Conservation (phyloP, 2,113 vertebrate genomes). For the Phaethornis superciliosus region DNA sequence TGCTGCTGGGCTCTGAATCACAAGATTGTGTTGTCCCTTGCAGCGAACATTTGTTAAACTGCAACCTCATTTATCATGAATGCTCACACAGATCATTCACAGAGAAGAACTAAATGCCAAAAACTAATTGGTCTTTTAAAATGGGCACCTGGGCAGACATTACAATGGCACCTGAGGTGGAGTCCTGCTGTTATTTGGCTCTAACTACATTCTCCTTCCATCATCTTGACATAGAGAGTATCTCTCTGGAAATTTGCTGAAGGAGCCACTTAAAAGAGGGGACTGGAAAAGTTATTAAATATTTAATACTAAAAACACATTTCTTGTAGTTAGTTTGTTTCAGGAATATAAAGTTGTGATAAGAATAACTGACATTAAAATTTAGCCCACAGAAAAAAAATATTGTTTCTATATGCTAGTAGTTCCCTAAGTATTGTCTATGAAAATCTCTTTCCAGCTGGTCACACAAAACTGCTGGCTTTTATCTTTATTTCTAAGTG, state of each 20-base stretch:
- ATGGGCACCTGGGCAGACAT: background rate
- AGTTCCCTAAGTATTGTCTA: background rate
- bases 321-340: background rate
- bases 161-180: background rate
- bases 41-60: background rate
- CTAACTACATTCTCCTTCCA: background rate
- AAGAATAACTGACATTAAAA: background rate
- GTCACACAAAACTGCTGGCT: background rate
- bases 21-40: background rate
- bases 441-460: background rate
- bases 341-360: background rate
- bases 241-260: background rate
- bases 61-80: conserved; percentile 2
- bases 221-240: background rate
- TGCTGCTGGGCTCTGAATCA: background rate
- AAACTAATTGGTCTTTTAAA: background rate
- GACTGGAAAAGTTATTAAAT: background rate
- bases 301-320: background rate
- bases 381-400: background rate
- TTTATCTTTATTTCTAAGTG: background rate
- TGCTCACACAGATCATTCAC: background rate
- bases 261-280: background rate
- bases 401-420: background rate
- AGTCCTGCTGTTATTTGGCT: background rate
- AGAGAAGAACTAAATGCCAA: background rate